phyloP scores from a whole-genome alignment of 2,797 vertebrate genomes.

The Menidia menidia region DNA sequence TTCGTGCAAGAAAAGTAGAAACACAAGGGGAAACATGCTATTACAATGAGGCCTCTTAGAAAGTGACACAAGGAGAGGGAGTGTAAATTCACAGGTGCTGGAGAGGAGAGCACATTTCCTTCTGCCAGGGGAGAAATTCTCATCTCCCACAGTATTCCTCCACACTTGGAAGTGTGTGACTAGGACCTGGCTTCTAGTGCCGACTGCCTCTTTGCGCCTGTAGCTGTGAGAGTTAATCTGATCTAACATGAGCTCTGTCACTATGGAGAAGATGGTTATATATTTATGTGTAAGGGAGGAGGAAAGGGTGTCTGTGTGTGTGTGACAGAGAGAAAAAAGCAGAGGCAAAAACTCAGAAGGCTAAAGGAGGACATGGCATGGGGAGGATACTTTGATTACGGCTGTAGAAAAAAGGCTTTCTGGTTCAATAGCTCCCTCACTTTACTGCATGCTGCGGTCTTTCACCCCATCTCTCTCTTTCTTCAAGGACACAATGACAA shows the following conservation, averaged over 20 bases:
- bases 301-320: not conserved
- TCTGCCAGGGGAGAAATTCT: conserved; percentile 50
- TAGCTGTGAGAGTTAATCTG: conserved; percentile 62
- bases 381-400: conserved; percentile 70
- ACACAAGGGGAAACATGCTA: conserved; percentile 37
- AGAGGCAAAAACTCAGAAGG: conserved; percentile 32
- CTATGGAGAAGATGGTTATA: conserved; percentile 18
- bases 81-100: conserved; percentile 40
- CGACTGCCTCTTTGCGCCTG: conserved; percentile 39
- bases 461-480: conserved; percentile 34
- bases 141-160: conserved; percentile 27
- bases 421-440: conserved; percentile 65
- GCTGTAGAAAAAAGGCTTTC: conserved; percentile 44
- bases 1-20: conserved; percentile 22
- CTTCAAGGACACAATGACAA: conserved; percentile 69
- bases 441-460: conserved; percentile 52
- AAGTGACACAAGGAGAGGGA: conserved; percentile 16
- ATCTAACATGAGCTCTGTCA: conserved; percentile 57
- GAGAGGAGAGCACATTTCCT: conserved; percentile 43
- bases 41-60: conserved; percentile 40
- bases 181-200: conserved; percentile 12
- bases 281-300: conserved; percentile 14
- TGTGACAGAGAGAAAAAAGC: not conserved
- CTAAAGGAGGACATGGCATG: conserved; percentile 53
- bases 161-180: conserved; percentile 25